These are phyloP conservation scores for Dysdera silvatica DNA, from an alignment of 1,140 invertebrate genomes.

Conservation along the genomic window DNA sequence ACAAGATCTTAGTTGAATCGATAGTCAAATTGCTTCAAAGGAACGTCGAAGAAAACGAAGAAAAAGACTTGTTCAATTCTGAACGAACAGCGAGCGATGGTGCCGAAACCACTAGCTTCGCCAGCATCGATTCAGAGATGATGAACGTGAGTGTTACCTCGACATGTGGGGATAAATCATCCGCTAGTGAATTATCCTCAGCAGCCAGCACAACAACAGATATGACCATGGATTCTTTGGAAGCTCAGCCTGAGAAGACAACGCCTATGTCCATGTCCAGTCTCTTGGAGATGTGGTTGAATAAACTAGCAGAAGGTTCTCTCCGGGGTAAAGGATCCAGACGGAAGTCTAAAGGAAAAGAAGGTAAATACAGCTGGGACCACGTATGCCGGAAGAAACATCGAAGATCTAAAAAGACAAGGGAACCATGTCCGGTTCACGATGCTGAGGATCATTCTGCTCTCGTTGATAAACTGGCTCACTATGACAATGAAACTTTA, in stretches of 20 bases:
- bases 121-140: too few relatives aligned
- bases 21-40: too few relatives aligned
- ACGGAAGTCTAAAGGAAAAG: conserved; percentile 14
- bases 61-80: too few relatives aligned
- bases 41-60: too few relatives aligned
- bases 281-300: conserved; percentile 18
- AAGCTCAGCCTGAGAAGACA: neutral
- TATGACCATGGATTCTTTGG: conserved; percentile 23
- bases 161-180: too few relatives aligned
- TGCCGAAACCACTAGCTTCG: too few relatives aligned
- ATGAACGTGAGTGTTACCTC: too few relatives aligned
- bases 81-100: too few relatives aligned
- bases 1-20: too few relatives aligned
- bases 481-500: conserved; percentile 24
- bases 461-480: conserved; percentile 20
- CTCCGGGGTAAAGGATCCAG: neutral
- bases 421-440: conserved; percentile 6
- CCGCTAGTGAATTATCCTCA: conserved; percentile 7
- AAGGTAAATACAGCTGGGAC: conserved; percentile 6
- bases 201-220: conserved; percentile 20
- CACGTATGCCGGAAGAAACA: conserved; percentile 20
- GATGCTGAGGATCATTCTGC: conserved; percentile 18
- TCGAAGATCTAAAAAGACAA: neutral
- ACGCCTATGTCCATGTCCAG: conserved; percentile 3
- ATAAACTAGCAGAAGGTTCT: conserved; percentile 9